Conservation (phyloP, 1,140 invertebrate species). For the Drosophila ambigua region DNA sequence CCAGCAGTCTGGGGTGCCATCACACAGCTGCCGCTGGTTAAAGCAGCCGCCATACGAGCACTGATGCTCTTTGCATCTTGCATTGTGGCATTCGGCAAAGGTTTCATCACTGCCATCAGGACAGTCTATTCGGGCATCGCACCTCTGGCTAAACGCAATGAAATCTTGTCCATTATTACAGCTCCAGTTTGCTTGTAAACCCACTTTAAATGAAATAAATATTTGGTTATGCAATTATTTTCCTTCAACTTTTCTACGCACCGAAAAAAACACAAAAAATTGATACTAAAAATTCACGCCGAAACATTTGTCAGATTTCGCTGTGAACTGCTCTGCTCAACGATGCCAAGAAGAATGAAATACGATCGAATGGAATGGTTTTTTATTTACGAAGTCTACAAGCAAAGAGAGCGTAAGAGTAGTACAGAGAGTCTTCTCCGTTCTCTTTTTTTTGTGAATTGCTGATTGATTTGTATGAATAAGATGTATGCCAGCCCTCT, state of each 20-base stretch:
- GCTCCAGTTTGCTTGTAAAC: background rate
- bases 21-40: constrained; percentile 84
- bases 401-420: too few species aligned
- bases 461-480: too few species aligned
- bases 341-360: too few species aligned
- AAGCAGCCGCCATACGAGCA: constrained; percentile 87
- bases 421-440: too few species aligned
- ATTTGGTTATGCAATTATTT: background rate
- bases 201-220: background rate
- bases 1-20: constrained; percentile 80
- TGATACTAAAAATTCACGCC: too few species aligned
- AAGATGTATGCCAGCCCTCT: too few species aligned
- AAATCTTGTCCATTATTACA: constrained; percentile 19
- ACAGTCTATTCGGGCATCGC: constrained; percentile 84
- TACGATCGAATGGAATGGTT: too few species aligned
- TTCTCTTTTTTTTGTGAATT: too few species aligned
- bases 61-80: constrained; percentile 83
- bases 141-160: constrained; percentile 26
- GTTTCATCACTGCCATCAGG: constrained; percentile 86
- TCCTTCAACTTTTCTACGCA: background rate
- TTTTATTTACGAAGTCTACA: too few species aligned
- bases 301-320: too few species aligned
- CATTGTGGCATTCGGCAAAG: constrained; percentile 44
- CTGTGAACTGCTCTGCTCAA: too few species aligned
- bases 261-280: background rate